Base-by-base conservation (phyloP, 2,797 vertebrate species). In the Sparidentex hasta region DNA sequence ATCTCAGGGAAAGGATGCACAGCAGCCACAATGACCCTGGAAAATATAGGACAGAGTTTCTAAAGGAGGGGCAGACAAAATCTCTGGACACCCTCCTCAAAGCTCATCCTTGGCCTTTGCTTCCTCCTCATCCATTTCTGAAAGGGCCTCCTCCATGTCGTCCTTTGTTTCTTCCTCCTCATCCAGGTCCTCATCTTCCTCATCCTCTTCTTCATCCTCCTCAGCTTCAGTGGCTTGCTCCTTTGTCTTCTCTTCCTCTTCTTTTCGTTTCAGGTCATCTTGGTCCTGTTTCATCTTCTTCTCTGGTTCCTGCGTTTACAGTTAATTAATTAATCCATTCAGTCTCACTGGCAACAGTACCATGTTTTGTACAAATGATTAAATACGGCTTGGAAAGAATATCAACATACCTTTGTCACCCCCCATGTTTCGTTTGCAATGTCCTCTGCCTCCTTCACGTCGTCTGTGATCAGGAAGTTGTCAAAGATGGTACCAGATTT, bases 401-500 rank as follows among this genome's bases (percentile, higher is more conserved):
- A 21, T 18, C 11, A 59, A 4, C 62, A 85, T 93, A 96, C 95
- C 93, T 96, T 96, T 85, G 95, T 97, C 71, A 72, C 87, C 16
- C 95, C 95, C 97, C 94, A 96, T 0, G 92, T 96, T 84, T 96
- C 93, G n/a, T 94, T 95, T 70, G 87, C 96, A 78, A 95, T 81
- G 13, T 96, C 94, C 80, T 97, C 95, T 1, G 96, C 96, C 87
- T 95, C 95, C 54, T 95, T 94, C 71, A 95, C 94, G 12, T 97
- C 94, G 33, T 95, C 95, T 16, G 89, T 87, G 85, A 97, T 96
- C 41, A 96, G 71, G 89, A 97, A 97, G 93, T 97, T 96, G 78
- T 96, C 96, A 71, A 96, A 97, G 86, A 97, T 96, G 76, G 95
- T 96, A n/a, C 96, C 96, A 29, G 95, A 97, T 85, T 96, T 97